Evolutionary conservation across 92 coral and sea anemone genomes (phyloP).

Genomic region (Parazoanthus atlanticus): DNA sequence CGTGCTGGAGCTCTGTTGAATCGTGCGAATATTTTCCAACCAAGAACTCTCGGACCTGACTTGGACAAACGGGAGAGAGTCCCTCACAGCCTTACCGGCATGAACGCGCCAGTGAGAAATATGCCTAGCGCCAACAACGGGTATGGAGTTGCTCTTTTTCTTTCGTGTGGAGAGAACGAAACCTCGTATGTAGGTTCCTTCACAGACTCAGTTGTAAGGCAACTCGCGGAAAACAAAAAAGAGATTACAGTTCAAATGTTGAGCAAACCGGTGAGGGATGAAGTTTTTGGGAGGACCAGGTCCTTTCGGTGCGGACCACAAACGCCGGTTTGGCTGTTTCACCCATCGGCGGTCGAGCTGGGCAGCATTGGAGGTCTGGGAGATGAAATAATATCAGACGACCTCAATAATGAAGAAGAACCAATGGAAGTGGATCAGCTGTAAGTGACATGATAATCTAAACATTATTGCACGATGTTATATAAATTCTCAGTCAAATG

Average conservation of each 20-base stretch:
- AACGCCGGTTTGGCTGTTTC: neutral
- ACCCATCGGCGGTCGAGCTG: neutral
- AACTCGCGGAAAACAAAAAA: neutral
- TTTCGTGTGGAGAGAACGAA: conserved; percentile 17
- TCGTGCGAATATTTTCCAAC: neutral
- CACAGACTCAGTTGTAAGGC: neutral
- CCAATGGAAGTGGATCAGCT: conserved; percentile 15
- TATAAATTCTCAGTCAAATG: neutral
- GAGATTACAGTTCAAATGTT: neutral
- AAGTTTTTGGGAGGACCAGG: neutral
- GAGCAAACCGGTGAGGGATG: neutral
- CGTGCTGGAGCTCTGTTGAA: neutral
- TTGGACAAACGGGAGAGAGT: neutral
- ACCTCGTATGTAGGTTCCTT: neutral
- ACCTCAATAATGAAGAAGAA: neutral
- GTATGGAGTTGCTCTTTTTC: conserved; percentile 6
- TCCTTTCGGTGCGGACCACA: neutral
- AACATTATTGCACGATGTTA: neutral
- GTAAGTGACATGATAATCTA: neutral
- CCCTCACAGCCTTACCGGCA: neutral
- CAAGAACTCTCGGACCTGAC: neutral
- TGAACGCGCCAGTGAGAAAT: neutral
- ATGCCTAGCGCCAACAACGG: neutral
- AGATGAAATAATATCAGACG: neutral
- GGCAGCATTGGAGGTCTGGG: conserved; percentile 3